Evolutionary conservation across 2,113 vertebrate genomes (phyloP), one percentile per base, ranked within the genome.

Genomic region (Scopus umbretta): DNA sequence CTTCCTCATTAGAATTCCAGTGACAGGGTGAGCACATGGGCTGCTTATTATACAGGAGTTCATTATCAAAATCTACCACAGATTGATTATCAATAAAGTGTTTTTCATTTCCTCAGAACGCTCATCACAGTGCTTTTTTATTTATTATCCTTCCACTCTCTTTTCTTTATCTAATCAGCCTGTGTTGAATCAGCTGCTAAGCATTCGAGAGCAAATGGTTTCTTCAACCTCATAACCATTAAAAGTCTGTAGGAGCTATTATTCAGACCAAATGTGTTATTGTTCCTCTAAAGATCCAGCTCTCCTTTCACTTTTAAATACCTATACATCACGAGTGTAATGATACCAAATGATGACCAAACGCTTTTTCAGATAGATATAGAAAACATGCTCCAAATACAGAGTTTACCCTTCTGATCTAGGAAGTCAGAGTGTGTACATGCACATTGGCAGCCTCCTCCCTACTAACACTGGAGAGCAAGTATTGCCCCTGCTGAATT

Each of bases 81-180:
- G 71, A 96, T 82, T 96, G 93, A 94, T 96, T 91, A 97, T 92
- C 94, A 96, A 97, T 94, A 97, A 96, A 96, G 70, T 74, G 83
- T 21, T 95, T 96, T 97, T 94, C 89, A 96, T 95, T 94, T 93
- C 89, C 82, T 96, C 92, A 63, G 88, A 96, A 88, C 50, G 58
- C 86, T 94, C 81, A 78, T 75, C 82, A 84, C 68, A 86, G 36
- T 5, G 8, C 52, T 82, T 40, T 82, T 62, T 91, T 92, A 87
- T 94, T 96, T 93, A 90, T 91, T 94, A 89, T 73, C 80, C 85
- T 87, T 94, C 75, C 22, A 95, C 53, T 95, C 78, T 86, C 67
- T 95, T 94, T 86, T 87, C 88, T 95, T 96, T 93, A 90, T 95
- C 93, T 96, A 92, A 97, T 96, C 93, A 91, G 71, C 79, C 81